Conservation (phyloP, 2,888 invertebrate species). For the Napeogenes inachia region DNA sequence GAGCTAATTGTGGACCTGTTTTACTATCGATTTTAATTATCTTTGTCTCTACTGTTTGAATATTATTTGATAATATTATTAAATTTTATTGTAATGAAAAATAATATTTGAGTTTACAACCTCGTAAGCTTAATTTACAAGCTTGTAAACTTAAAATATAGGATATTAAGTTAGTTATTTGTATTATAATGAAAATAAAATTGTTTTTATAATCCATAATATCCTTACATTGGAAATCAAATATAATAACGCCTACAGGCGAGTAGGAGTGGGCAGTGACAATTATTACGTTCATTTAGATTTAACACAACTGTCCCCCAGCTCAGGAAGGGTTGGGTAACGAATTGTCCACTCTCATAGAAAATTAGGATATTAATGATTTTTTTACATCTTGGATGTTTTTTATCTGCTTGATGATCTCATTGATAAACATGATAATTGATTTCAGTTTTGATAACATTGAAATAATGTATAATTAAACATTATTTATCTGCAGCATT, state of each 20-base stretch:
- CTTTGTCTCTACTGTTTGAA: constrained; percentile 25
- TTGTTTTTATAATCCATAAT: constrained; percentile 13
- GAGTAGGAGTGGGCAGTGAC: constrained; percentile 50
- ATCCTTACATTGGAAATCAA: constrained; percentile 30
- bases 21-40: constrained; percentile 24
- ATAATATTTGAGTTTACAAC: no score
- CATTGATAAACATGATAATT: no score
- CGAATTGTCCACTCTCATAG: constrained; percentile 48
- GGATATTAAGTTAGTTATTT: no score
- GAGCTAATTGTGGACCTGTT: constrained; percentile 58
- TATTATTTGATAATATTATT: constrained; percentile 57
- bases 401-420: no score
- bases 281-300: constrained; percentile 77
- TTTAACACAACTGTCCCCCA: constrained; percentile 63
- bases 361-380: constrained; percentile 53
- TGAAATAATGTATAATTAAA: no score
- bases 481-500: no score
- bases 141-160: no score
- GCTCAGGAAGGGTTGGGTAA: constrained; percentile 52
- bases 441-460: no score
- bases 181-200: no score
- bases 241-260: constrained; percentile 42
- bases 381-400: constrained; percentile 18
- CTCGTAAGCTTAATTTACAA: no score
- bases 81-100: constrained; percentile 17